A percentile compares a stretch with the other conserved stretches of the same genome.
Evolutionary conservation across 2,797 vertebrate species (phyloP).

Genomic region (Enteromius argenteus): DNA sequence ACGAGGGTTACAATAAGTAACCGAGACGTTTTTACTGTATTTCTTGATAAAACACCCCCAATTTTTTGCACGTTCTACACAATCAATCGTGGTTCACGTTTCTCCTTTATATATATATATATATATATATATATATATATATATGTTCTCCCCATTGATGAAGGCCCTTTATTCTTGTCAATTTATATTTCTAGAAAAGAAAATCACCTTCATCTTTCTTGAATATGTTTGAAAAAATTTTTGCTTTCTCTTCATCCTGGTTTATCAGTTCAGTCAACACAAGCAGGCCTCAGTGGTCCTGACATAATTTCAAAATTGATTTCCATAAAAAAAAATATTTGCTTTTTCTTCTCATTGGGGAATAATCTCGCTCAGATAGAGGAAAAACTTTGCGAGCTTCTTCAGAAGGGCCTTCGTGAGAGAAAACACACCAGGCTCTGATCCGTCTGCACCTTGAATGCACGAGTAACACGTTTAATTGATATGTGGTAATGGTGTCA

Average conservation of each 20-base stretch:
- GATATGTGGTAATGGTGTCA: slow-evolving; percentile 76
- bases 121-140: too few species aligned
- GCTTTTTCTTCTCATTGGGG: slow-evolving; percentile 29
- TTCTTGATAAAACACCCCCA: not conserved
- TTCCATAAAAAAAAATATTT: slow-evolving; percentile 43
- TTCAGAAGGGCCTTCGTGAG: slow-evolving; percentile 35
- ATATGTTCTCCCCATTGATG: not conserved
- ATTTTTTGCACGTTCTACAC: not conserved
- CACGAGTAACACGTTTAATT: slow-evolving; percentile 72
- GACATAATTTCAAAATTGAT: slow-evolving; percentile 46
- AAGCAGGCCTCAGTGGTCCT: slow-evolving; percentile 41
- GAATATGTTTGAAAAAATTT: slow-evolving; percentile 15
- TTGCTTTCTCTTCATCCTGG: slow-evolving; percentile 13
- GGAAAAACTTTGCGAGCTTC: slow-evolving; percentile 27
- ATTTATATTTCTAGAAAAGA: slow-evolving; percentile 12
- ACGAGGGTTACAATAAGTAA: too few species aligned
- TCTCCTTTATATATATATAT: not conserved
- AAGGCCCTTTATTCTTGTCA: not conserved
- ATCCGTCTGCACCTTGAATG: slow-evolving; percentile 62
- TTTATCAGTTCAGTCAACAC: slow-evolving; percentile 27
- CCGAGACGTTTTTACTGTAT: not conserved
- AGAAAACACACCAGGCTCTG: slow-evolving; percentile 48
- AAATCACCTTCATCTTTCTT: slow-evolving; percentile 5
- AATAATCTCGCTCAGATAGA: slow-evolving; percentile 32
- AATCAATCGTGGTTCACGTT: not conserved